phyloP scores from a whole-genome alignment of 30 jellyfish, hydroid and myxozoan genomes.

The Turritopsis dohrnii region DNA sequence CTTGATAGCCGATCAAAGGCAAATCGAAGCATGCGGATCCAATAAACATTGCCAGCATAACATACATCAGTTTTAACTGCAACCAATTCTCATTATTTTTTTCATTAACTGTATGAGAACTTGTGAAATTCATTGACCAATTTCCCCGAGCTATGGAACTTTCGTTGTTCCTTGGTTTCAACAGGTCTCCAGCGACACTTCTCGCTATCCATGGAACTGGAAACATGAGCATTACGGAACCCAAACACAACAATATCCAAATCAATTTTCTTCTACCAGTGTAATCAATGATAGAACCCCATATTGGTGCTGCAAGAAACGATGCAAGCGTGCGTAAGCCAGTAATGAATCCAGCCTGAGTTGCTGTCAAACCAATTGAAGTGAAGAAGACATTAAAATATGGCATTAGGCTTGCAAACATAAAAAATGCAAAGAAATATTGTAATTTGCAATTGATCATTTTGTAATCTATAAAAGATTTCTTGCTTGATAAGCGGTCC shows the following conservation, averaged over 20 bases:
- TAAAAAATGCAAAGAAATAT: slow-evolving; percentile 1
- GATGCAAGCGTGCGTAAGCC: slow-evolving; percentile 13
- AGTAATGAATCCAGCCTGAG: slow-evolving; percentile 22
- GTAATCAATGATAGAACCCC: slow-evolving; percentile 5
- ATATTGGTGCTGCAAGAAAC: slow-evolving; percentile 21
- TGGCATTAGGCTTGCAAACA: slow-evolving; percentile 8
- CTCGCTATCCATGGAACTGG: slow-evolving; percentile 12
- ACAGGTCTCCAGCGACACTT: background rate
- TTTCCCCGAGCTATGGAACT: background rate
- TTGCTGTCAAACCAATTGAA: slow-evolving; percentile 13
- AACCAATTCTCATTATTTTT: background rate
- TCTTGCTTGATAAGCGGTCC: background rate
- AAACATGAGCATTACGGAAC: background rate
- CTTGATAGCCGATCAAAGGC: background rate
- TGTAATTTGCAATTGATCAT: slow-evolving; percentile 3
- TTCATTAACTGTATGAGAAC: background rate
- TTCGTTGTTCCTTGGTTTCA: background rate
- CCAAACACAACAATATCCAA: slow-evolving; percentile 2
- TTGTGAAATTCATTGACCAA: background rate
- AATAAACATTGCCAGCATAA: background rate
- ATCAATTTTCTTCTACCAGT: background rate
- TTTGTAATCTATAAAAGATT: background rate
- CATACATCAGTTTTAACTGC: background rate
- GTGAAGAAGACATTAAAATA: slow-evolving; percentile 20
- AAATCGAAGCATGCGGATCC: background rate